Base-by-base conservation (phyloP, 1,140 invertebrate genomes). In the Halotydeus destructor region DNA sequence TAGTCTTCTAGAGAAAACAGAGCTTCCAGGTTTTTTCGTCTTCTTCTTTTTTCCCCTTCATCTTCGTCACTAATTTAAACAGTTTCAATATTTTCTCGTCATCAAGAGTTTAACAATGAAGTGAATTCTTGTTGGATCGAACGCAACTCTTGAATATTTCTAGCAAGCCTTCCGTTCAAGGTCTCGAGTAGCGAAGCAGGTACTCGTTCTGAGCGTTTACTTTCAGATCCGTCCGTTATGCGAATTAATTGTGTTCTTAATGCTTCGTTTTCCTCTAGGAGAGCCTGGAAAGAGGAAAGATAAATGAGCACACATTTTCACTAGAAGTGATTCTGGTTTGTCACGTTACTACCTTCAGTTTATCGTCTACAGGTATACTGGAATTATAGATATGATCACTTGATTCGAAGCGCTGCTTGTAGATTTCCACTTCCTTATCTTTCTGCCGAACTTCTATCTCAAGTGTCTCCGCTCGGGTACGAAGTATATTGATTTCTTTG, bases 101-200 rank as follows among this genome's bases (percentile, higher is more conserved):
- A 46, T 14, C 38, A 50, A 34, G 51, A 38, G 30, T 50, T 50
- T 53, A 50, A 75, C 75, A 37, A 75, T 74, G 53, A 69, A 35
- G 53, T 72, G 48, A 84, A 74, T 68, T 83, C 79, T 60, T 74
- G 71, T 61, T 83, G 79, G 57, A 84, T 76, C 45, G 71, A 72
- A 45, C 74, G 75, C 55, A 88, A 64, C 60, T 88, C 83, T 55
- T 81, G 77, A 46, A 91, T 75, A 54, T 80, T 76, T 32, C 72
- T 66, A 38, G 77, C 76, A 46, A 91, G 62, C 61, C 83, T 75
- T 45, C 74, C 66, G 59, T 85, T 85, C 32, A 89, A 61, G 30
- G 77, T 78, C 49, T 84, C 72, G 43, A 88, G 66, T 46, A 86
- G 78, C 54, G 80, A 71, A 51, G 75, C 69, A 59, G 84, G 80